phyloP scores from a whole-genome alignment of 1,140 invertebrate species.

The Theocolax elegans region DNA sequence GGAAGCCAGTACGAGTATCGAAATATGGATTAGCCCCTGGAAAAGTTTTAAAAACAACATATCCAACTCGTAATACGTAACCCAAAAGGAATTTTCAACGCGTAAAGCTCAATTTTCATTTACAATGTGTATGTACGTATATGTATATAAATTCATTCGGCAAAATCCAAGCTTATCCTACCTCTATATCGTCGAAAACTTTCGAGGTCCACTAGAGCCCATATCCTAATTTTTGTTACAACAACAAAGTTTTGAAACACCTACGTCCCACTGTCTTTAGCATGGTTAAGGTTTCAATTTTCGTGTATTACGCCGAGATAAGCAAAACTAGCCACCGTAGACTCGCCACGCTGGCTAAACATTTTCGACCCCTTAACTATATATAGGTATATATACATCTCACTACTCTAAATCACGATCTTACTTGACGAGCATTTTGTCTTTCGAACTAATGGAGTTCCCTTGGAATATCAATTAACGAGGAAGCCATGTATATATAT shows the following conservation, averaged over 20 bases:
- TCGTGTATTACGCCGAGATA: slow-evolving; percentile 10
- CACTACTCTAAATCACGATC: slow-evolving; percentile 28
- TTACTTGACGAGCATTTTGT: slow-evolving; percentile 36
- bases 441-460: slow-evolving; percentile 28
- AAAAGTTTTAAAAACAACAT: no score
- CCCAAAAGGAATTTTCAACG: slow-evolving; percentile 22
- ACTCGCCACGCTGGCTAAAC: slow-evolving; percentile 22
- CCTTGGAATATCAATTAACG: slow-evolving; percentile 23
- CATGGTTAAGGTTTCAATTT: slow-evolving; percentile 35
- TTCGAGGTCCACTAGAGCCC: neutral
- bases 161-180: slow-evolving; percentile 27
- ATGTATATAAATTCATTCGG: slow-evolving; percentile 16
- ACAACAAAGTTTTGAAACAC: neutral
- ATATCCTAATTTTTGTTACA: slow-evolving; percentile 15
- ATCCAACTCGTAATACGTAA: no score
- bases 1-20: no score
- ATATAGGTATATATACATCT: no score
- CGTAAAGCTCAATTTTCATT: slow-evolving; percentile 28
- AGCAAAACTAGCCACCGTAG: slow-evolving; percentile 25
- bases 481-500: no score
- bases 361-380: neutral
- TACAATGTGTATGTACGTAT: no score
- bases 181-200: neutral
- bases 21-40: no score
- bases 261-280: slow-evolving; percentile 3